These are phyloP conservation scores for Petrocephalus microphthalmus DNA, from an alignment of 2,113 vertebrate genomes.

Conservation along the genomic window DNA sequence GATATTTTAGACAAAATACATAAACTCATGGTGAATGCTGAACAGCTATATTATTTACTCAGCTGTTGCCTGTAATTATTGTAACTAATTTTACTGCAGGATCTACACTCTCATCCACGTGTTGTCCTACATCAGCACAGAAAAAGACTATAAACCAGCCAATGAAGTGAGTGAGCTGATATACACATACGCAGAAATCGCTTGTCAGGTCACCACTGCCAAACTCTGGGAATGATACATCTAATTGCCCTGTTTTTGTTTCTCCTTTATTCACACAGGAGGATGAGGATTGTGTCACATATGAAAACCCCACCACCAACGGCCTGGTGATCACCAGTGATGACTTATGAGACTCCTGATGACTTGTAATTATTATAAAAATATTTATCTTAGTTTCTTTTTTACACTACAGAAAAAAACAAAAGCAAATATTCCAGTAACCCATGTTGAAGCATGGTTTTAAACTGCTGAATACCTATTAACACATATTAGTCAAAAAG, in stretches of 20 bases:
- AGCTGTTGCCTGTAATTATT: neutral
- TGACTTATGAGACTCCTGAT: slow-evolving; percentile 37
- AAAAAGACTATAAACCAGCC: slow-evolving; percentile 56
- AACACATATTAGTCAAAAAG: neutral
- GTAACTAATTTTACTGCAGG: slow-evolving; percentile 38
- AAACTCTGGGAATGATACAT: neutral
- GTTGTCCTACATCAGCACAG: slow-evolving; percentile 59
- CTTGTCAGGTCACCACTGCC: neutral
- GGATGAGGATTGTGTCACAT: slow-evolving; percentile 33
- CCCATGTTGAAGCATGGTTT: neutral
- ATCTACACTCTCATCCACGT: slow-evolving; percentile 69
- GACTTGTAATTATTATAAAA: neutral
- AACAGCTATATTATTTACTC: neutral
- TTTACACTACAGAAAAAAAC: neutral
- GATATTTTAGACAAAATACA: neutral
- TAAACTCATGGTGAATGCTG: neutral
- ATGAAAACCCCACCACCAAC: slow-evolving; percentile 36
- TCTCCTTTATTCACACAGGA: slow-evolving; percentile 29
- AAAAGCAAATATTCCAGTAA: neutral
- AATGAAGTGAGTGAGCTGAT: slow-evolving; percentile 39
- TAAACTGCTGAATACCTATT: neutral
- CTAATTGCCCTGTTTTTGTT: neutral
- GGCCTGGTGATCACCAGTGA: slow-evolving; percentile 47
- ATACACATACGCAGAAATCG: neutral
- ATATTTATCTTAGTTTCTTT: neutral